Percentiles rank a stretch among this genome's conserved stretches.
Evolutionary conservation across 2,113 vertebrate genomes (phyloP).

Genomic region (Leptodactylus fuscus): DNA sequence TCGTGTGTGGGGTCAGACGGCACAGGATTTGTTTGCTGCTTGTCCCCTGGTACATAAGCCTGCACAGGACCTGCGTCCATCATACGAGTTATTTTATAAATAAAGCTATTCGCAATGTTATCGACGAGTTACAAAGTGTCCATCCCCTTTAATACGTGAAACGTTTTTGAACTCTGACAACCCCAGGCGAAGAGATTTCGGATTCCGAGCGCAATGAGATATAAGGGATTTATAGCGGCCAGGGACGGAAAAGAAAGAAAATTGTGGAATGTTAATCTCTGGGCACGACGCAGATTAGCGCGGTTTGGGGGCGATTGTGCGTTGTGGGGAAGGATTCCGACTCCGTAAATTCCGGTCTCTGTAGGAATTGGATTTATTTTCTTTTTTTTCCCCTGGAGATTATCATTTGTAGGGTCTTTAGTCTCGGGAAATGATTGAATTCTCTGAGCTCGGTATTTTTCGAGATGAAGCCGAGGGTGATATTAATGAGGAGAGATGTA

Average conservation of each 20-base stretch:
- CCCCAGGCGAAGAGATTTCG: not conserved
- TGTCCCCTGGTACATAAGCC: too few species aligned
- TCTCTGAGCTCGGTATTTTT: not conserved
- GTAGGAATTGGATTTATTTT: not conserved
- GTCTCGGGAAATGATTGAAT: slow-evolving; percentile 29
- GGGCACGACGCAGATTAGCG: slow-evolving; percentile 31
- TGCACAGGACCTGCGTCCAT: not conserved
- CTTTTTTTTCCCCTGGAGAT: slow-evolving; percentile 6
- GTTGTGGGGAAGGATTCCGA: not conserved
- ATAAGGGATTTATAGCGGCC: slow-evolving; percentile 22
- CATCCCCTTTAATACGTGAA: not conserved
- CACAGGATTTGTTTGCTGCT: too few species aligned
- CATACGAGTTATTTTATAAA: not conserved
- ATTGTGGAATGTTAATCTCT: slow-evolving; percentile 42
- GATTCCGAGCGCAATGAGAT: not conserved
- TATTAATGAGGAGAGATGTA: too few species aligned
- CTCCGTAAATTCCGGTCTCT: not conserved
- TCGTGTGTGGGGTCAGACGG: too few species aligned
- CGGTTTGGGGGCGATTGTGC: slow-evolving; percentile 2
- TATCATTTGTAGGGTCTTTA: slow-evolving; percentile 9
- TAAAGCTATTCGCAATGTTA: not conserved
- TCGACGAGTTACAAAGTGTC: too few species aligned
- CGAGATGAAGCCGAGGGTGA: not conserved
- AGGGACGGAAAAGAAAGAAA: not conserved
- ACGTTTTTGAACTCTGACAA: not conserved